These are phyloP conservation scores for Plotosus lineatus DNA, from an alignment of 2,113 vertebrate species.

Conservation along the genomic window DNA sequence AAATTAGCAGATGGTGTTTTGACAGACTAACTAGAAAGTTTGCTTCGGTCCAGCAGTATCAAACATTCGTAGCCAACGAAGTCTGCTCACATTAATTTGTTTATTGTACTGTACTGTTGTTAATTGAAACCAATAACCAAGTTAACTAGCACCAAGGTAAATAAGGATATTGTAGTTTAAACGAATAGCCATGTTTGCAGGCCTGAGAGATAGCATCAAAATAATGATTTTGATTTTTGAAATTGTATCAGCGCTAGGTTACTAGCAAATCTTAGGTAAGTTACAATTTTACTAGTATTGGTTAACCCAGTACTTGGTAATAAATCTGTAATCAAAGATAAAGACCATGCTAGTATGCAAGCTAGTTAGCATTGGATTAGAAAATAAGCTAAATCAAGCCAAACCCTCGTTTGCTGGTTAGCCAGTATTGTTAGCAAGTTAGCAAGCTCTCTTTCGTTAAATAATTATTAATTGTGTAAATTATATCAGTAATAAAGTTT, in stretches of 20 bases:
- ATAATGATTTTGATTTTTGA: too few relatives aligned
- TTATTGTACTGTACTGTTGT: background rate
- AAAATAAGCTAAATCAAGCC: background rate
- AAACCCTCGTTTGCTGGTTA: background rate
- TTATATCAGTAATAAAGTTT: background rate
- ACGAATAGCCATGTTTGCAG: background rate
- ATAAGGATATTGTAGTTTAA: background rate
- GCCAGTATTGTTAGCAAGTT: too few relatives aligned
- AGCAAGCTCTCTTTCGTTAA: background rate
- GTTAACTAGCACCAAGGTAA: background rate
- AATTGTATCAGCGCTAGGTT: background rate
- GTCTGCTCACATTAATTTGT: background rate
- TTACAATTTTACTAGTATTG: background rate
- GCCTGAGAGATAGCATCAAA: background rate
- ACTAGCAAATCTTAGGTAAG: background rate
- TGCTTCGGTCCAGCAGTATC: background rate
- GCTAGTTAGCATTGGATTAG: background rate
- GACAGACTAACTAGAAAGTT: background rate
- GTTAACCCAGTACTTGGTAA: background rate
- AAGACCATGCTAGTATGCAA: background rate
- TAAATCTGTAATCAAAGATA: background rate
- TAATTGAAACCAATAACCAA: background rate
- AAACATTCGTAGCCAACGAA: background rate
- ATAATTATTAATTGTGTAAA: background rate
- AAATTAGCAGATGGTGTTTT: background rate